These are phyloP conservation scores for Conomelus anceps DNA, from an alignment of 2,888 invertebrate genomes.

Conservation along the genomic window DNA sequence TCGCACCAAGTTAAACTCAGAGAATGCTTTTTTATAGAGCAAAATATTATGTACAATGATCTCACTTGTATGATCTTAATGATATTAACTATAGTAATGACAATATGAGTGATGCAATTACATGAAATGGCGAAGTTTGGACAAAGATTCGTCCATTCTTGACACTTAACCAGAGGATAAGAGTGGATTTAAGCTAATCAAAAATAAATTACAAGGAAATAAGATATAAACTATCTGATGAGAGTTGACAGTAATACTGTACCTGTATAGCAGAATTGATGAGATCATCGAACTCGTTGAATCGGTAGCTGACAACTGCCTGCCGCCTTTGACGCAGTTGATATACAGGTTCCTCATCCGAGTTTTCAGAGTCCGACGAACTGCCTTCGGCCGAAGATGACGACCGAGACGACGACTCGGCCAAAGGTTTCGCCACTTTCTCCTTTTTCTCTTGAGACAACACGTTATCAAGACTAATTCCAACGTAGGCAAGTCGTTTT, in stretches of 20 bases:
- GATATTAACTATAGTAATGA: too few species aligned
- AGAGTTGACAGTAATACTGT: constrained; percentile 10
- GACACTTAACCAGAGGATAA: too few species aligned
- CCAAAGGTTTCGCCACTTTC: constrained; percentile 9
- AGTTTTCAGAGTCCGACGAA: constrained; percentile 30
- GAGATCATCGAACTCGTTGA: constrained; percentile 91
- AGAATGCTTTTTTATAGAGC: too few species aligned
- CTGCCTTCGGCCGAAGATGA: not conserved
- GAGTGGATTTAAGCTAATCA: too few species aligned
- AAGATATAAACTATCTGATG: too few species aligned
- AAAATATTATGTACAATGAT: too few species aligned
- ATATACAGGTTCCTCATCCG: constrained; percentile 70
- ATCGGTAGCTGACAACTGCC: constrained; percentile 68
- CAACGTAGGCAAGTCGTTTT: constrained; percentile 65
- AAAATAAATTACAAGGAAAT: too few species aligned
- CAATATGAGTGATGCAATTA: too few species aligned
- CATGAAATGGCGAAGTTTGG: too few species aligned
- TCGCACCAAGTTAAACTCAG: too few species aligned
- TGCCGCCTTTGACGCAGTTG: constrained; percentile 73
- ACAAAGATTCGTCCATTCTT: too few species aligned
- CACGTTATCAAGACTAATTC: constrained; percentile 67
- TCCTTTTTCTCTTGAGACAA: constrained; percentile 43
- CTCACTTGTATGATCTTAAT: too few species aligned
- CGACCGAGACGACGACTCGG: not conserved
- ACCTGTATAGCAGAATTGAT: constrained; percentile 86